A percentile compares a stretch with the other conserved stretches of the same genome.
phyloP scores from a whole-genome alignment of 2,113 vertebrate species.

The Cyanistes caeruleus region DNA sequence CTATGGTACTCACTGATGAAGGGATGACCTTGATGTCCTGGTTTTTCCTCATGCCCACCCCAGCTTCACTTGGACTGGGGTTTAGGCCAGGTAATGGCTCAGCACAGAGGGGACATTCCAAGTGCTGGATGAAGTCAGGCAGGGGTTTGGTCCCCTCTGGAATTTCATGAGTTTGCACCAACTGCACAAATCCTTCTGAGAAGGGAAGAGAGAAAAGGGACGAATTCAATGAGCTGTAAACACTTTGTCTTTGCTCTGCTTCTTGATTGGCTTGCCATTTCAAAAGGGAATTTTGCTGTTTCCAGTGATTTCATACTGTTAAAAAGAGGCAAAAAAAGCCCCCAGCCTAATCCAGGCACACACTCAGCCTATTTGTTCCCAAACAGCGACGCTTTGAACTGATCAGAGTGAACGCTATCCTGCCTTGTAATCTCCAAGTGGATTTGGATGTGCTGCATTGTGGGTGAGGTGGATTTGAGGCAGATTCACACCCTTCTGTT shows the following conservation, averaged over 20 bases:
- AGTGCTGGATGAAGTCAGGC: neutral
- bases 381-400: neutral
- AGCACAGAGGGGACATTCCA: neutral
- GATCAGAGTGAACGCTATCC: neutral
- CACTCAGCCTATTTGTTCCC: neutral
- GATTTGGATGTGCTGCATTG: neutral
- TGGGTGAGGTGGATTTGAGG: neutral
- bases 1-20: neutral
- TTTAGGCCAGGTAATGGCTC: neutral
- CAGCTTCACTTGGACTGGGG: neutral
- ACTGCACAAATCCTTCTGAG: neutral
- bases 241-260: neutral
- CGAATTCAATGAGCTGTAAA: fast-evolving
- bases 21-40: too few species aligned
- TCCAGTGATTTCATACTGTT: neutral
- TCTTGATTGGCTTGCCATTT: neutral
- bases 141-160: neutral
- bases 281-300: neutral
- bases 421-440: neutral
- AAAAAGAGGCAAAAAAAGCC: neutral
- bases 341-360: neutral
- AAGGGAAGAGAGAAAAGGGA: neutral
- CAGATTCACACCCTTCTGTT: neutral
- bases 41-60: neutral
- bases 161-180: neutral